These are phyloP conservation scores for Callocephalon fimbriatum DNA, from an alignment of 2,113 vertebrate genomes.

Conservation along the genomic window DNA sequence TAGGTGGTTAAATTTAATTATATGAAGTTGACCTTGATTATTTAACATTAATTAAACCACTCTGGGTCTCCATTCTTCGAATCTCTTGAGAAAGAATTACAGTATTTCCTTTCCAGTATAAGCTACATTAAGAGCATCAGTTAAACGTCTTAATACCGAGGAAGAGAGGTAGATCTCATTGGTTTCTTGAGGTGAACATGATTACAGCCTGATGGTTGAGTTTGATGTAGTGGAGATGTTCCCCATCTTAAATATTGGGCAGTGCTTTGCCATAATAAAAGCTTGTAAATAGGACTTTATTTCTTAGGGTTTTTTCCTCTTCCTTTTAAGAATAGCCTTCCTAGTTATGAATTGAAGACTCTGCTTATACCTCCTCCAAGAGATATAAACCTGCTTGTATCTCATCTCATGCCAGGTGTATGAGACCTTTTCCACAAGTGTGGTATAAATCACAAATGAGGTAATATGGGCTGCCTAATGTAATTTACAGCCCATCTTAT, in stretches of 20 bases:
- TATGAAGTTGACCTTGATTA: constrained; percentile 22
- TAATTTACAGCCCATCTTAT: background rate
- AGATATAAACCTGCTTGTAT: background rate
- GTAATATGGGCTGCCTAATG: background rate
- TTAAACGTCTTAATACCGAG: background rate
- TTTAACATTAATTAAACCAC: constrained; percentile 52
- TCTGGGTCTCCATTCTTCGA: background rate
- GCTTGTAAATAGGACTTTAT: background rate
- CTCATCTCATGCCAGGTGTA: background rate
- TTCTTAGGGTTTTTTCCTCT: rapidly evolving
- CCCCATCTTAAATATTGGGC: background rate
- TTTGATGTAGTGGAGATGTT: background rate
- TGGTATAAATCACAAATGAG: background rate
- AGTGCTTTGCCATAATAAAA: background rate
- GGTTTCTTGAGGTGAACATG: background rate
- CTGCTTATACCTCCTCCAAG: background rate
- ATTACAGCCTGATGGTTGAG: background rate
- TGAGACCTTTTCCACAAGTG: background rate
- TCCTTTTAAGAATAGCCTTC: background rate
- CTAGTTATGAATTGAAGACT: background rate
- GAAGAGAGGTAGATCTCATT: background rate
- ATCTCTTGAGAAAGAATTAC: background rate
- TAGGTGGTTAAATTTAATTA: constrained; percentile 42
- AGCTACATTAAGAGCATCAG: background rate
- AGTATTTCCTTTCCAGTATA: background rate